phyloP scores from a whole-genome alignment of 2,113 vertebrate genomes.

The Zeus faber region DNA sequence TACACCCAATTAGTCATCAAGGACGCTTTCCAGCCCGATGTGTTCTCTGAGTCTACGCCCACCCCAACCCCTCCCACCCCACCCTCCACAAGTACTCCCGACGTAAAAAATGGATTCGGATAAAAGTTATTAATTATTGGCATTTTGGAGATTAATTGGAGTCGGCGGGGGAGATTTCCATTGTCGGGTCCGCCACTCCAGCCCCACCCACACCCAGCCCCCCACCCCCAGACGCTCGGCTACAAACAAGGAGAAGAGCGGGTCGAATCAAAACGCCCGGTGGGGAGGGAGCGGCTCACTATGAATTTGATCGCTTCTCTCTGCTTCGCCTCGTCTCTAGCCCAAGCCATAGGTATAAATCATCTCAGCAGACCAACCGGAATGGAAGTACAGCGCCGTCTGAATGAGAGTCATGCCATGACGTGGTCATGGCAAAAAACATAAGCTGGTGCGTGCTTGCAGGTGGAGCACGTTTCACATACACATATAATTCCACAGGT shows the following conservation, averaged over 20 bases:
- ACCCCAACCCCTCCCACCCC: no score
- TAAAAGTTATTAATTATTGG: constrained; percentile 39
- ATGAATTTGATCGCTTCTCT: constrained; percentile 26
- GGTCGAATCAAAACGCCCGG: constrained; percentile 7
- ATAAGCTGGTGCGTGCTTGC: no score
- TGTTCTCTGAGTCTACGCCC: no score
- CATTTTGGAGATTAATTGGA: constrained; percentile 41
- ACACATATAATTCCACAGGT: no score
- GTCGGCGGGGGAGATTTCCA: constrained; percentile 28
- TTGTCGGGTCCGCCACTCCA: constrained; percentile 20
- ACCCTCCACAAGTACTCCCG: not conserved
- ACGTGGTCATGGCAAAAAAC: no score
- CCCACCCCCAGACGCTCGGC: not conserved
- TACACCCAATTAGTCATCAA: constrained; percentile 27
- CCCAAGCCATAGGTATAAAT: constrained; percentile 11
- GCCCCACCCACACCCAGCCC: not conserved
- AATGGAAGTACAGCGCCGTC: no score
- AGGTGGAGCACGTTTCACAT: no score
- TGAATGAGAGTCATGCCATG: no score
- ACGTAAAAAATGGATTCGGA: constrained; percentile 23
- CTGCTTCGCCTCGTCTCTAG: constrained; percentile 8
- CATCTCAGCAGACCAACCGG: constrained; percentile 10
- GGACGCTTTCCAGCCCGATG: no score
- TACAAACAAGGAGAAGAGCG: constrained; percentile 4
- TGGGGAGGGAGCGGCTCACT: constrained; percentile 17